These are phyloP conservation scores for Brevimyrus niger DNA, from an alignment of 2,113 vertebrate genomes.

Conservation along the genomic window DNA sequence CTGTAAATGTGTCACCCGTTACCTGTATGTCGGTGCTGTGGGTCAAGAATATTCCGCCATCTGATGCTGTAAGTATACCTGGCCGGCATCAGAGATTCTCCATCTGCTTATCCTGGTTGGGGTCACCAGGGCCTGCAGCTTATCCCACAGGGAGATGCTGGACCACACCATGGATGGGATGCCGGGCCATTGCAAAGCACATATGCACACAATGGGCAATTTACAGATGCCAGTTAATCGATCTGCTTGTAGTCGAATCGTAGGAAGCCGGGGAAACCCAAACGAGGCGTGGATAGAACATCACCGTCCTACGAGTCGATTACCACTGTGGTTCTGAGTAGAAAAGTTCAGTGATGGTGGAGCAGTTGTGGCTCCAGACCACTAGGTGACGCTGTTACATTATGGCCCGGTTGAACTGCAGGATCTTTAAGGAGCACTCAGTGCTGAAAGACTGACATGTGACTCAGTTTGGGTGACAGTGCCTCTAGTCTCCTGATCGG, in stretches of 20 bases:
- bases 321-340: not conserved
- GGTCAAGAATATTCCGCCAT: not conserved
- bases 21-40: not conserved
- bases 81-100: not conserved
- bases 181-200: not conserved
- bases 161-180: not conserved
- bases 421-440: not conserved
- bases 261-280: not conserved
- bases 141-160: not conserved
- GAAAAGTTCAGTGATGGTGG: not conserved
- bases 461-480: not conserved
- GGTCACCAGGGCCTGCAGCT: not conserved
- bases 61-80: not conserved
- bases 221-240: not conserved
- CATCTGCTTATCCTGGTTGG: not conserved
- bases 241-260: not conserved
- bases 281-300: not conserved
- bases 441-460: not conserved
- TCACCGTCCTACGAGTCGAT: not conserved
- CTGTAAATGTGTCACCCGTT: not conserved
- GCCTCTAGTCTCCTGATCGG: not conserved
- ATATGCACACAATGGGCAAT: not conserved
- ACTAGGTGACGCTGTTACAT: slow-evolving; percentile 61
- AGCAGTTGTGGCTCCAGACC: slow-evolving; percentile 31
- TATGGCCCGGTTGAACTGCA: slow-evolving; percentile 24